Percentiles rank a stretch among this genome's conserved stretches.
Conservation (phyloP, 2,888 invertebrate genomes). For the Julus scanicus region DNA sequence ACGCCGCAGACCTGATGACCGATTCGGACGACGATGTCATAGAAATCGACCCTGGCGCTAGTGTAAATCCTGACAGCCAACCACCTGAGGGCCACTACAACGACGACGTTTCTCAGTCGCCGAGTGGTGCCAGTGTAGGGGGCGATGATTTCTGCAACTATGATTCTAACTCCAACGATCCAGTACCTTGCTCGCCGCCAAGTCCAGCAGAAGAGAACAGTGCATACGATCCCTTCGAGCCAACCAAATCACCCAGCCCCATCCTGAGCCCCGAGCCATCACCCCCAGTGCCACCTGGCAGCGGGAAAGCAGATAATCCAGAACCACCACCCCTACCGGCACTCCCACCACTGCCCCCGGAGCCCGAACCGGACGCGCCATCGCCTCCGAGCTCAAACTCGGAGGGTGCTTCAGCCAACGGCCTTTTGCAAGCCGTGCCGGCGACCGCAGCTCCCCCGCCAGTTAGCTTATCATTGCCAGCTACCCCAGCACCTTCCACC, state of each 20-base stretch:
- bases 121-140: constrained; percentile 63
- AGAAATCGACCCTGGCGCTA: neutral
- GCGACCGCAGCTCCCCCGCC: constrained; percentile 52
- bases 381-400: constrained; percentile 50
- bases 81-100: neutral
- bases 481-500: constrained; percentile 57
- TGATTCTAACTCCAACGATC: constrained; percentile 49
- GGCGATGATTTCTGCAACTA: constrained; percentile 48
- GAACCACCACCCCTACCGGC: constrained; percentile 59
- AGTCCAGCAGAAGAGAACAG: constrained; percentile 60
- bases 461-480: constrained; percentile 59
- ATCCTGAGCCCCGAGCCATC: constrained; percentile 64
- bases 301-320: constrained; percentile 57
- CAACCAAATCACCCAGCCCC: constrained; percentile 80
- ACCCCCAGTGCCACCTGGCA: constrained; percentile 57
- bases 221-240: constrained; percentile 91
- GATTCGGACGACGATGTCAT: constrained; percentile 76
- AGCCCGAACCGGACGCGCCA: constrained; percentile 59
- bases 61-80: neutral
- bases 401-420: neutral
- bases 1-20: constrained; percentile 69
- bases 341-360: constrained; percentile 60
- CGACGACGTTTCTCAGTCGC: constrained; percentile 46
- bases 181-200: constrained; percentile 59
- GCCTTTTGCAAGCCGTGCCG: constrained; percentile 12